Conservation (phyloP, 2,113 vertebrate genomes). For the Poecile atricapillus region DNA sequence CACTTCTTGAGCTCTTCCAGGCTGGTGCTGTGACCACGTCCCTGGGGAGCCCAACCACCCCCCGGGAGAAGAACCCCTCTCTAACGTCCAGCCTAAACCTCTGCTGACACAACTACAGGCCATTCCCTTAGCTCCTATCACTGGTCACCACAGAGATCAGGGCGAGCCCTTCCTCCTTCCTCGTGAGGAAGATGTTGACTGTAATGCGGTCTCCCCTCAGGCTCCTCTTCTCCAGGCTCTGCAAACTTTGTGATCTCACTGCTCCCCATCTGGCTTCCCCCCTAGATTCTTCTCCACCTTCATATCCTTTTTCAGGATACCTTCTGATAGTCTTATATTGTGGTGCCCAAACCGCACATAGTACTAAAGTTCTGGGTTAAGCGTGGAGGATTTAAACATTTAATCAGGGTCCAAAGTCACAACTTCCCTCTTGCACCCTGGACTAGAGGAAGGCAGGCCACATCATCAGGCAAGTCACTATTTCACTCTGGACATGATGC, state of each 20-base stretch:
- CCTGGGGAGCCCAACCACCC: neutral
- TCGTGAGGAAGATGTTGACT: neutral
- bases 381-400: neutral
- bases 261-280: neutral
- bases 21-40: neutral
- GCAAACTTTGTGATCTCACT: neutral
- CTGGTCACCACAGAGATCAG: neutral
- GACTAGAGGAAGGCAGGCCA: neutral
- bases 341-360: neutral
- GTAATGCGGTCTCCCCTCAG: neutral
- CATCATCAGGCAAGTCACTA: neutral
- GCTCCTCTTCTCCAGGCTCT: neutral
- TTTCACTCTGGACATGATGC: neutral
- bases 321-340: neutral
- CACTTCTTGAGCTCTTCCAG: neutral
- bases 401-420: neutral
- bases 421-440: neutral
- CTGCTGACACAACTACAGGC: neutral
- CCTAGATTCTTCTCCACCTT: neutral
- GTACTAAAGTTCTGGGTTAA: neutral
- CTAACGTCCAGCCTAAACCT: neutral
- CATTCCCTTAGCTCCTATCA: neutral
- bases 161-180: too few species aligned
- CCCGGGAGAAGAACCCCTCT: neutral
- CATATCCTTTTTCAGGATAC: neutral